These are phyloP conservation scores for Loris lydekkerianus DNA, from an alignment of 2,797 vertebrate species.

Conservation along the genomic window DNA sequence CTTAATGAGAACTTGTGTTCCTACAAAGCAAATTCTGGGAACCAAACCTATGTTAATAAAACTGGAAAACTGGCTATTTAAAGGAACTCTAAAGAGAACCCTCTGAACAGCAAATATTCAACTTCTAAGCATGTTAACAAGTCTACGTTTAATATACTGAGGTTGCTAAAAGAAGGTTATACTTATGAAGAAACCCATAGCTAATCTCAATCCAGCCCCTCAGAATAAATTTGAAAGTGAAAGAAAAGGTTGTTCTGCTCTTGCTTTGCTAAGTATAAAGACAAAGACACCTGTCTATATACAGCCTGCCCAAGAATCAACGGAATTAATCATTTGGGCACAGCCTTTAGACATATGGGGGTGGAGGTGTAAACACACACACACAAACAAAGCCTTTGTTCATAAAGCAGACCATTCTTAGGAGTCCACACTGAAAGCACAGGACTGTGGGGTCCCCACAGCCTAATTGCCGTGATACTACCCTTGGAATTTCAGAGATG, in stretches of 20 bases:
- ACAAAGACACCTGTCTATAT: background rate
- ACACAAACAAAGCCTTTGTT: constrained; percentile 15
- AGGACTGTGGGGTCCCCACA: background rate
- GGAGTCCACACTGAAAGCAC: background rate
- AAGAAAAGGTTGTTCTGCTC: background rate
- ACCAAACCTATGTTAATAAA: constrained; percentile 59
- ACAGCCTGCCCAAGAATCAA: constrained; percentile 10
- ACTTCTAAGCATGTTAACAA: constrained; percentile 41
- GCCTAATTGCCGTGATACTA: background rate
- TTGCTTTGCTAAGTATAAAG: constrained; percentile 55
- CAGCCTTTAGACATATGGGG: background rate
- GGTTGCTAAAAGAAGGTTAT: constrained; percentile 44
- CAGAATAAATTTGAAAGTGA: constrained; percentile 37
- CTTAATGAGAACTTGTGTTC: background rate
- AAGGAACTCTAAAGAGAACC: constrained; percentile 55
- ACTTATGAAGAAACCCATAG: constrained; percentile 62
- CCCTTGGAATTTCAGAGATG: background rate
- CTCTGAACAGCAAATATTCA: constrained; percentile 60
- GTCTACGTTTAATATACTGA: constrained; percentile 33
- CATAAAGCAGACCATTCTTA: background rate
- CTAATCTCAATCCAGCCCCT: background rate
- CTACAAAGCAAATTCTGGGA: constrained; percentile 44
- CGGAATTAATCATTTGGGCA: background rate
- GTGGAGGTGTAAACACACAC: background rate
- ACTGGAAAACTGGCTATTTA: constrained; percentile 52